Evolutionary conservation across 2,888 invertebrate genomes (phyloP), one percentile per base, ranked within the genome.

Genomic region (Stegana nigrithorax): DNA sequence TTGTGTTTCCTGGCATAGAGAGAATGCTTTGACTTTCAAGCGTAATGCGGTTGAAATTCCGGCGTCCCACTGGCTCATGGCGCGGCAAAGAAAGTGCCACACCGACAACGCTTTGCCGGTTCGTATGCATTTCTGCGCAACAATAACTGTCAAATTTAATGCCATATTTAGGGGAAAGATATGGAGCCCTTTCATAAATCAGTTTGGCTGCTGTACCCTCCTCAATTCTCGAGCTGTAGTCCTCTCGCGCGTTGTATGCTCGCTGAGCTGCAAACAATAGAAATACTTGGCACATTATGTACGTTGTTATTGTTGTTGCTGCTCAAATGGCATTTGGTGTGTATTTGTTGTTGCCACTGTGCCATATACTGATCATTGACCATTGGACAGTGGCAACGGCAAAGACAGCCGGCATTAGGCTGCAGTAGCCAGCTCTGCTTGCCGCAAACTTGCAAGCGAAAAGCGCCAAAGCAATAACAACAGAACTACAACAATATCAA

Each of bases 121-220:
- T n/a, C n/a, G n/a, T n/a, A n/a, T n/a, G n/a, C n/a, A n/a, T n/a
- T n/a, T n/a, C n/a, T n/a, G n/a, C n/a, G n/a, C n/a, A n/a, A n/a
- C 62, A 65, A 67, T 68, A 67, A 66, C 67, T 69, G 81, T 81
- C 76, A 70, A 69, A 73, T 73, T 78, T 79, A 79, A 81, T 77
- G 72, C 77, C 79, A 77, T 81, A 80, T 81, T 81, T 82, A 80
- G 64, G 72, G 12, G 71, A 78, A 81, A 82, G 72, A 80, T 81
- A 82, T 81, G 78, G 75, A 70, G 67, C 75, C 78, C 75, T 78
- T 81, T 73, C 81, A 75, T 78, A 79, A 80, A 75, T 75, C 71
- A 68, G 57, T 67, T 63, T 62, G 63, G 60, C 59, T 60, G 67
- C 68, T 67, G 68, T 68, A 60, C 65, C 47, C 2, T 17, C 14